These are phyloP conservation scores for Ceratothoa steindachneri DNA, from an alignment of 2,888 invertebrate species.

Conservation along the genomic window DNA sequence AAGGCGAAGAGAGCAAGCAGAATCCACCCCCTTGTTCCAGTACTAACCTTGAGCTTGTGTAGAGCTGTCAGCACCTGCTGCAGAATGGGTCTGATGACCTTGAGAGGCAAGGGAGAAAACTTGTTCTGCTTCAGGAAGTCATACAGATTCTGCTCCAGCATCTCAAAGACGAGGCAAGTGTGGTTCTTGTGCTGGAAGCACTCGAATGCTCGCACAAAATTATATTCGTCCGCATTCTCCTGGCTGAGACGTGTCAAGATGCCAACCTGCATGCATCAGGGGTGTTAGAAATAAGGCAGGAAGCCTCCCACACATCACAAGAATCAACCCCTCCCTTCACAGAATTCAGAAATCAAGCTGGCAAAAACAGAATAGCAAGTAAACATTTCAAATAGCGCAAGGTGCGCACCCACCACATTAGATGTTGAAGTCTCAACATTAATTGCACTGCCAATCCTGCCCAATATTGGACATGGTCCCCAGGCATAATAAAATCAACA, in stretches of 20 bases:
- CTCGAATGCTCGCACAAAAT: conserved; percentile 99
- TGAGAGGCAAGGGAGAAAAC: conserved; percentile 95
- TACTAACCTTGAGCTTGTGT: conserved; percentile 72
- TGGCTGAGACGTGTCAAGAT: conserved; percentile 87
- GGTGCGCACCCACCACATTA: too few relatives aligned
- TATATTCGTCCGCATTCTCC: conserved; percentile 98
- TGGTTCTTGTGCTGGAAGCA: conserved; percentile 99
- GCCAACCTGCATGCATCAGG: conserved; percentile 70
- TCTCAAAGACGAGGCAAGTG: conserved; percentile 98
- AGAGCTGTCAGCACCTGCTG: conserved; percentile 89
- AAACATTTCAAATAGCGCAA: too few relatives aligned
- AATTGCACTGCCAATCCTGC: too few relatives aligned
- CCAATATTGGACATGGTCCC: too few relatives aligned
- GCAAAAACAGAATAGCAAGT: not conserved
- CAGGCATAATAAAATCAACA: too few relatives aligned
- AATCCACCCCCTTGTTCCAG: too few relatives aligned
- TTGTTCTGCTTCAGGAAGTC: conserved; percentile 99
- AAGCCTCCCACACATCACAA: too few relatives aligned
- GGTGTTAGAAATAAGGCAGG: conserved; percentile 38
- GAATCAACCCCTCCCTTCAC: too few relatives aligned
- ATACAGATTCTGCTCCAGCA: conserved; percentile 99
- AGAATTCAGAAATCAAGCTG: not conserved
- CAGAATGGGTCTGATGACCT: conserved; percentile 96
- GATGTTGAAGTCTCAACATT: too few relatives aligned
- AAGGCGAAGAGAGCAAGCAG: too few relatives aligned